Base-by-base conservation (phyloP, 2,113 vertebrate genomes). In the Chaetodon trifascialis region DNA sequence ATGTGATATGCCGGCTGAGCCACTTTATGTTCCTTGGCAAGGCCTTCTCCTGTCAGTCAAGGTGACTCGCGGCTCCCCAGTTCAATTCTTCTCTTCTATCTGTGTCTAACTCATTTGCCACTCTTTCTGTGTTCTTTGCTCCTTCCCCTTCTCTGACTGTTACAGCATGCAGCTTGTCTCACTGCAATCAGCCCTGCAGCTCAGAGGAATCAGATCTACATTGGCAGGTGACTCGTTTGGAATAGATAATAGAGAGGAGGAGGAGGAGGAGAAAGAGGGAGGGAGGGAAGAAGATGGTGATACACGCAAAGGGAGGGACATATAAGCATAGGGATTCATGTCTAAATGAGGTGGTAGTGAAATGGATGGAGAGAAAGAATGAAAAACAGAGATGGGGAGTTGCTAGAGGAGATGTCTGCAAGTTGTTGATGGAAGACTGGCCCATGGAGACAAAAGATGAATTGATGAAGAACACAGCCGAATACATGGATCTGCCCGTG, bases 401-500 rank as follows among this genome's bases (percentile, higher is more conserved):
- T 25, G 65, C 34, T 58, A 12, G 30, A 81, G 59, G 74, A 80
- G 68, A 65, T 62, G 42, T 67, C 65, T 73, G 60, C 40, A 60
- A 81, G 76, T 76, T 71, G 54, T 58, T 80, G 82, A 90, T 80
- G 78, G 76, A 94, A 72, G 59, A 79, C 21, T 30, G 62, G 86
- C 62, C 83, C 73, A 44, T 75, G 67, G 80, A 91, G 88, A 84
- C 62, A 82, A 82, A 90, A 88, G 79, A 92, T 72, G 78, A 87
- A 93, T 90, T 86, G 90, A 92, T 84, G 87, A 91, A 90, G 83
- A 88, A 85, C 78, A 91, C 79, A 80, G 80, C 62, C 36, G 59
- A 89, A 89, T 59, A 80, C 79, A 83, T 77, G 84, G 81, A 84
- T 93, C 83, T 86, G 71, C 76, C 74, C 38, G 40, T 5, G 80